These are phyloP conservation scores for Caranx melampygus DNA, from an alignment of 2,113 vertebrate species.

Conservation along the genomic window DNA sequence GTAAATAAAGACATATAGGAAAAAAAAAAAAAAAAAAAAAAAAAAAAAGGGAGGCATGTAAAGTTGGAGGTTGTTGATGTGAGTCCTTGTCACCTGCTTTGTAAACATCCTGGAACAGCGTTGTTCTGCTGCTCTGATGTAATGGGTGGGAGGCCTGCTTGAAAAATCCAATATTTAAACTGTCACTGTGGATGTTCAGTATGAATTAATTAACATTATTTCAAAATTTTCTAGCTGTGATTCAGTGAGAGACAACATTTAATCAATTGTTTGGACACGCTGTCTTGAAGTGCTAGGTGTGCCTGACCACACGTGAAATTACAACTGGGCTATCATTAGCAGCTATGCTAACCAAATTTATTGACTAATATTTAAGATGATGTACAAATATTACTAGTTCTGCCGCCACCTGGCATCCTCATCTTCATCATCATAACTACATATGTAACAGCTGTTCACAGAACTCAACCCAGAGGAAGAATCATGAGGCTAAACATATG, in stretches of 20 bases:
- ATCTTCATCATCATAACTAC: background rate
- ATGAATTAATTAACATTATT: background rate
- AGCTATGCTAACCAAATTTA: background rate
- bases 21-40: no score
- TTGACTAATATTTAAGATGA: background rate
- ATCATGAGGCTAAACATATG: constrained; percentile 9
- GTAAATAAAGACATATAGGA: background rate
- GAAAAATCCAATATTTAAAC: no score
- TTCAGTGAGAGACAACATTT: background rate
- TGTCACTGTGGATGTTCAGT: background rate
- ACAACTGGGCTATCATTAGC: background rate
- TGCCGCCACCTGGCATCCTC: background rate
- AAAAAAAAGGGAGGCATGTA: no score
- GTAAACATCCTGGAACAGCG: no score
- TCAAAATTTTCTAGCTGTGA: background rate
- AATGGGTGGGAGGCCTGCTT: no score
- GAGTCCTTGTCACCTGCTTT: no score
- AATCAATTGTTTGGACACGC: background rate
- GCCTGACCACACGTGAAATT: background rate
- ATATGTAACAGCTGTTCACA: background rate
- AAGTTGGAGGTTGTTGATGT: no score
- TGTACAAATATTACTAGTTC: background rate
- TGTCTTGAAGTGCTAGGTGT: background rate
- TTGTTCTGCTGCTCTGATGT: no score
- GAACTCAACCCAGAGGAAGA: background rate